Evolutionary conservation across 1,140 invertebrate species (phyloP), one percentile per base, ranked within the genome.

Genomic region (Drosophila sucinea): DNA sequence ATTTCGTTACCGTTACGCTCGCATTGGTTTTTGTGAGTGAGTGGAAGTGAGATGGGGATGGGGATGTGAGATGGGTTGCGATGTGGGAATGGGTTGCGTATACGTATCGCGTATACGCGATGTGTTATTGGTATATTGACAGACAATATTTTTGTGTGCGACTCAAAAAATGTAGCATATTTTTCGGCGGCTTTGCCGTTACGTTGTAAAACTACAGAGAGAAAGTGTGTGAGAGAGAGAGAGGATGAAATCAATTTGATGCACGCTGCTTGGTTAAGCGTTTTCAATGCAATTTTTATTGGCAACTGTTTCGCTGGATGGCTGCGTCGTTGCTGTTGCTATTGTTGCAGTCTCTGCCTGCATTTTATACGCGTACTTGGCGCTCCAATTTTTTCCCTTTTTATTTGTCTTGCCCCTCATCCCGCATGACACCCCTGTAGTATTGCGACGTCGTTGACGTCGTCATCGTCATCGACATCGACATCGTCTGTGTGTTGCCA

Each of bases 221-320:
- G 35, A 11, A 7, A 47, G 17, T 25, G 44, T 25, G 6, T 6
- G 5, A 38, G 35, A 7, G 40, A 41, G 40, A 29, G 56, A 35
- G 57, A 64, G 73, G 62, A 80, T 81, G 84, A 72, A 89, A 90
- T 89, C 84, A 89, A 89, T 89, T 89, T 89, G 85, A 89, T 90
- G 81, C 71, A 84, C 76, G 84, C 73, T 84, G 84, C 84, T 84
- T 79, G 84, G 84, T 89, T 84, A 89, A 89, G 84, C 84, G 84
- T 84, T 86, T 79, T 89, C 84, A 89, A 90, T 89, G 85, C 81
- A 89, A 81, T 89, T 89, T 89, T 89, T 89, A 89, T 89, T 89
- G 84, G 58, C 84, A 84, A 89, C 85, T 80, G 80, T 89, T 89
- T 79, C 84, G 77, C 60, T 69, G 66, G 73, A 68, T 76, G 73